phyloP scores from a whole-genome alignment of 2,113 vertebrate species.

The Esox niger region DNA sequence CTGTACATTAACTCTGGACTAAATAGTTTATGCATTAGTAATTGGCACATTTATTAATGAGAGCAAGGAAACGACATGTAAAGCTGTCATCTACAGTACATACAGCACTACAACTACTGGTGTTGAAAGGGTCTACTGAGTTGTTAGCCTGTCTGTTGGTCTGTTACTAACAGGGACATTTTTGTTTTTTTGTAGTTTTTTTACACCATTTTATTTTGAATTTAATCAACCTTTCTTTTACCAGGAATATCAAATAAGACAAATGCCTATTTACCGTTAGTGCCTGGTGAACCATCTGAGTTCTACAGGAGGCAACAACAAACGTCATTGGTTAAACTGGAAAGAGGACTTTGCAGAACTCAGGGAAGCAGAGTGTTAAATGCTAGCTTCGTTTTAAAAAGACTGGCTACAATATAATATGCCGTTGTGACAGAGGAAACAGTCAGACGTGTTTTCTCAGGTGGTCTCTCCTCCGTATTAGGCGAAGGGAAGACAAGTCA shows the following conservation, averaged over 20 bases:
- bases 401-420: conserved; percentile 36
- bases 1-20: conserved; percentile 82
- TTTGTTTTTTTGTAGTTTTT: conserved; percentile 63
- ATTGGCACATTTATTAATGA: conserved; percentile 95
- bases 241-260: too few relatives aligned
- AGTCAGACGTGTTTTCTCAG: conserved; percentile 35
- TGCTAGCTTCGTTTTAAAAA: conserved; percentile 23
- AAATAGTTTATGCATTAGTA: conserved; percentile 84
- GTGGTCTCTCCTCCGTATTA: conserved; percentile 41
- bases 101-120: conserved; percentile 82
- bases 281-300: too few relatives aligned
- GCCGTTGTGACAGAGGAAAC: conserved; percentile 46
- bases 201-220: too few relatives aligned
- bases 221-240: too few relatives aligned
- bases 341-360: conserved; percentile 44
- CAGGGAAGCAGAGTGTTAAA: conserved; percentile 35
- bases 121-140: conserved; percentile 58
- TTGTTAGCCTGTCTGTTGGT: conserved; percentile 68
- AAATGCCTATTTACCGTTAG: too few relatives aligned
- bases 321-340: conserved; percentile 53
- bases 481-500: conserved; percentile 41
- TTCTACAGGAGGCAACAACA: conserved; percentile 57
- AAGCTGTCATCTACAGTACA: conserved; percentile 78
- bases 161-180: conserved; percentile 72
- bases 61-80: conserved; percentile 76